Base-by-base conservation (phyloP, 2,113 vertebrate genomes). In the Psephotus haematonotus region DNA sequence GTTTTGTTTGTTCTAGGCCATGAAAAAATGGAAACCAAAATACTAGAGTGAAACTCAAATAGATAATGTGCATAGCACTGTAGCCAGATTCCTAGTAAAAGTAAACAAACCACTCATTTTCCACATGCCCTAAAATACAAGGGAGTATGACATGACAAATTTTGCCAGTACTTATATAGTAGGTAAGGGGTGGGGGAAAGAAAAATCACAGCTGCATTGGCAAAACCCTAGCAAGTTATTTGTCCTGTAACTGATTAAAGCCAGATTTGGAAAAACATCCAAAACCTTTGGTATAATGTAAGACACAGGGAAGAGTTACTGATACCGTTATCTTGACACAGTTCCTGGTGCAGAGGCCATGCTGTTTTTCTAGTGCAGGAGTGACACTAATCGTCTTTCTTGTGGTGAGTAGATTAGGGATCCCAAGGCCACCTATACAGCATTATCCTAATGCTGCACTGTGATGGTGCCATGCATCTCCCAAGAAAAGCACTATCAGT, bases 11-110 rank as follows among this genome's bases (percentile, higher is more conserved):
- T 92, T 92, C 43, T 79, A 86, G 81, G 43, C 60, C 53, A 6
- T 68, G 74, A 84, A 81, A 80, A 93, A 80, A 74, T 1, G 3
- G 59, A 80, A 86, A 96, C 33, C 41, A 78, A 83, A 89, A 74
- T 70, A 49, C 35, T 67, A 88, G 53, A 55, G 68, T 68, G 43
- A 47, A 72, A 69, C 31, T 74, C 46, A 60, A 64, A n/a, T 49
- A 68, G 68, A 93, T 52, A 63, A 80, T 11, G 16, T 53, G 19
- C 37, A 78, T 81, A 60, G 69, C 68, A 67, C 25, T 88, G 74
- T 41, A 88, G n/a, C n/a, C 60, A 82, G 31, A 70, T 79, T 79
- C 47, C 35, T 68, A 64, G 33, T 68, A 87, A 46, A 67, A 84
- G 16, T 28, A 64, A 53, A 83, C 57, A 77, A 83, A 78, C 23